phyloP scores from a whole-genome alignment of 2,888 invertebrate genomes.

The Papilio elwesi region DNA sequence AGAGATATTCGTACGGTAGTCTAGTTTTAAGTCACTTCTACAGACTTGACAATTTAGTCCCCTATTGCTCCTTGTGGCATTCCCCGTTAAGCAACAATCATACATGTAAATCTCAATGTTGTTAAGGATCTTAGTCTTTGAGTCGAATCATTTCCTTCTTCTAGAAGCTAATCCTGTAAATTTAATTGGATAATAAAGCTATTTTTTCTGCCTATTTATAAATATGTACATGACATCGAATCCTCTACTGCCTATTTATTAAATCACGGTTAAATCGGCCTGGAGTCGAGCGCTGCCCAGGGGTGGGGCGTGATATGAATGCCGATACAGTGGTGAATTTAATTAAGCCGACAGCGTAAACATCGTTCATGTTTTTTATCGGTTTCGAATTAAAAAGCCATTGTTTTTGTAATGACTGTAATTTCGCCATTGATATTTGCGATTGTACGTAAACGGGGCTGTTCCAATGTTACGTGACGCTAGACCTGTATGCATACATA shows the following conservation, averaged over 20 bases:
- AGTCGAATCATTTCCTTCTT: too few species aligned
- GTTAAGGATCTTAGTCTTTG: too few species aligned
- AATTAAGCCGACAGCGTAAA: constrained; percentile 57
- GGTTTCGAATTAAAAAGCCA: constrained; percentile 55
- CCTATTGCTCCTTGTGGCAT: too few species aligned
- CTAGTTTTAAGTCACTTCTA: too few species aligned
- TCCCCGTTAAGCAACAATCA: too few species aligned
- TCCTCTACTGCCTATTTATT: constrained; percentile 26
- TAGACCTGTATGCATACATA: neutral
- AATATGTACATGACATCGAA: neutral
- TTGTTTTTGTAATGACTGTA: constrained; percentile 43
- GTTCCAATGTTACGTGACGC: neutral
- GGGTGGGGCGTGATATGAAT: constrained; percentile 53
- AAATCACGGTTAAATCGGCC: constrained; percentile 24
- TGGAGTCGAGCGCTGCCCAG: constrained; percentile 2
- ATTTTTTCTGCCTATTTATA: too few species aligned
- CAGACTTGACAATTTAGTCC: too few species aligned
- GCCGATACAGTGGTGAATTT: constrained; percentile 60
- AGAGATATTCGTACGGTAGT: too few species aligned
- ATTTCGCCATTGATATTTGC: constrained; percentile 22
- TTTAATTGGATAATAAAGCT: too few species aligned
- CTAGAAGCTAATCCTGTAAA: too few species aligned
- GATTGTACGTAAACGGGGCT: neutral
- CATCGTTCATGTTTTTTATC: constrained; percentile 57
- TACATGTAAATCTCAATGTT: too few species aligned